phyloP scores from a whole-genome alignment of 2,888 invertebrate species.

The Colostygia pectinataria region DNA sequence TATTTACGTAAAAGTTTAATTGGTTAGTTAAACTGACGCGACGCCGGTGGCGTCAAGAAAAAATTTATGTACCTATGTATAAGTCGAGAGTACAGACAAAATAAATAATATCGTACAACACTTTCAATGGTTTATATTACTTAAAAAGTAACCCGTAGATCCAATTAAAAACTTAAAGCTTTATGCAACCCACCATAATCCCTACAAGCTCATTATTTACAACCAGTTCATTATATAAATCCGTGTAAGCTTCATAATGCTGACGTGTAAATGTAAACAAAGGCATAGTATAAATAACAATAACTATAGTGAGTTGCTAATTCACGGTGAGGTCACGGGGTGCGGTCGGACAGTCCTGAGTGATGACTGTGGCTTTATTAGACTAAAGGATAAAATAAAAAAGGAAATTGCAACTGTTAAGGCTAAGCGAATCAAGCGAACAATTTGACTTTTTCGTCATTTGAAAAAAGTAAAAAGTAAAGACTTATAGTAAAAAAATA shows the following conservation, averaged over 20 bases:
- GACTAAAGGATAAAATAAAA: conserved; percentile 11
- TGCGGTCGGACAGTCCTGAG: conserved; percentile 53
- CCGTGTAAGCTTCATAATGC: conserved; percentile 60
- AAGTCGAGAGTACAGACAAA: not conserved
- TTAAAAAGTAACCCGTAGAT: conserved; percentile 1
- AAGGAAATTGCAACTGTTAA: too few species aligned
- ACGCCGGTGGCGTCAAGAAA: too few species aligned
- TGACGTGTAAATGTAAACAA: conserved; percentile 81
- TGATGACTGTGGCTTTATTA: conserved; percentile 29
- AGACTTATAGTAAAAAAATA: too few species aligned
- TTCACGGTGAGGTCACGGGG: conserved; percentile 71
- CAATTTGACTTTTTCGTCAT: too few species aligned
- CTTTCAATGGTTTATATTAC: not conserved
- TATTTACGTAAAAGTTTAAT: too few species aligned
- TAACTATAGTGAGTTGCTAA: conserved; percentile 72
- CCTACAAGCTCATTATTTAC: conserved; percentile 25
- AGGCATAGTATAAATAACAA: conserved; percentile 13
- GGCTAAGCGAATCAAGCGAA: too few species aligned
- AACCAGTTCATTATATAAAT: conserved; percentile 44
- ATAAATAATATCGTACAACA: too few species aligned
- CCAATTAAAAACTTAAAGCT: conserved; percentile 24
- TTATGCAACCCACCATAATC: conserved; percentile 18
- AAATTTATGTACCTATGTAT: too few species aligned
- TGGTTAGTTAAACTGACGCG: too few species aligned
- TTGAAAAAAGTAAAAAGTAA: too few species aligned